Percentiles rank a stretch among this genome's conserved stretches.
Conservation (phyloP, 2,113 vertebrate species). For the Ploceus nigricollis region DNA sequence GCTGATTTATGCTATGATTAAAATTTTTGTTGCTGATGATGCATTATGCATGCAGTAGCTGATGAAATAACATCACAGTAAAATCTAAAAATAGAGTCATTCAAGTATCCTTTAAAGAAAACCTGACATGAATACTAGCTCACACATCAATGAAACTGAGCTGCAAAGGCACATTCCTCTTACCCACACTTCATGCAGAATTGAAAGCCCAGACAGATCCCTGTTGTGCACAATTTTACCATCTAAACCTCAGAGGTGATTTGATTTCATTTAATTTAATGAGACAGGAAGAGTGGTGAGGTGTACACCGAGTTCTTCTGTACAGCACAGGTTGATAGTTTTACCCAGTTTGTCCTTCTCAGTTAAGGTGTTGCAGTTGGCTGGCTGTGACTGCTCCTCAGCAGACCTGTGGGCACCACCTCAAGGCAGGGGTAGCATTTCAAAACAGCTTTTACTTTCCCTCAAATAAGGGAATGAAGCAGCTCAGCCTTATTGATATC, state of each 20-base stretch:
- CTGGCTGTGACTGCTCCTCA: background rate
- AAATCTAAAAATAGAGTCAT: slow-evolving; percentile 56
- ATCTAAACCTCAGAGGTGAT: background rate
- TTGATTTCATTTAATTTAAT: slow-evolving; percentile 39
- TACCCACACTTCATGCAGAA: background rate
- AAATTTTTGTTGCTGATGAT: slow-evolving; percentile 22
- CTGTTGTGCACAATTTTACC: background rate
- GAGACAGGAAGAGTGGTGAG: background rate
- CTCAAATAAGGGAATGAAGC: background rate
- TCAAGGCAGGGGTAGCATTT: background rate
- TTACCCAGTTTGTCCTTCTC: background rate
- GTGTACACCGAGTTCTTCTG: background rate
- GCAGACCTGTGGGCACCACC: background rate
- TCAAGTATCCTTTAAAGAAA: slow-evolving; percentile 57
- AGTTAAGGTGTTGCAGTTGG: background rate
- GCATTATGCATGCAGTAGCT: slow-evolving; percentile 58
- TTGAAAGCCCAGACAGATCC: background rate
- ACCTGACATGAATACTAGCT: slow-evolving; percentile 31
- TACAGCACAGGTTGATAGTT: background rate
- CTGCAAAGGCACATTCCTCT: slow-evolving; percentile 1
- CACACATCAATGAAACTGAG: slow-evolving; percentile 12
- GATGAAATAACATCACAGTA: slow-evolving; percentile 58
- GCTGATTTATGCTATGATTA: slow-evolving; percentile 35
- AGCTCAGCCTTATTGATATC: background rate
- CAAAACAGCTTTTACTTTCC: background rate